Evolutionary conservation across 2,797 vertebrate genomes (phyloP), one percentile per base, ranked within the genome.

Genomic region (Coreius guichenoti): DNA sequence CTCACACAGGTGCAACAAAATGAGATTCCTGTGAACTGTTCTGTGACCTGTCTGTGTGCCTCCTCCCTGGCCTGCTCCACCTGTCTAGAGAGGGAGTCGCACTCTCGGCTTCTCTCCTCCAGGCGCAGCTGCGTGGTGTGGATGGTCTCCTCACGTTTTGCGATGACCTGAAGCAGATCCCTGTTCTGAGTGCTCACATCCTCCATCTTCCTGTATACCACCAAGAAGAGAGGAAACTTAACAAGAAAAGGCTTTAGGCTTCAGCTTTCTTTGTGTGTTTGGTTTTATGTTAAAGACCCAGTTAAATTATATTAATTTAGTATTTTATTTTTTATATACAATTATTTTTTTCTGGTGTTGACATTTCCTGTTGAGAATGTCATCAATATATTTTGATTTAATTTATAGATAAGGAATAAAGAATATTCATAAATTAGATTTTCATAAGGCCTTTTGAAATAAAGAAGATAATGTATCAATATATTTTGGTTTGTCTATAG

Each of bases 11-110:
- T 63, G 9, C 21, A 74, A 36, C 21, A 54, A 26, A 68, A 29
- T 23, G 4, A 68, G 49, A 16, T 14, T 13, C 26, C 26, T 61
- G 29, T 39, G n/a, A 45, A 49, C 2, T 61, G 26, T 29, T 29
- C 2, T 65, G 21, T 91, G 93, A 97, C 97, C 95, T 98, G 97
- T 93, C 87, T 95, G 89, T 95, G 96, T 4, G 95, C 92, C 14
- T 97, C 96, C 1, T 96, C 96, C 81, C 97, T 94, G 74, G 96
- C 92, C 2, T 94, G 93, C 87, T 97, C 96, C 88, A 98, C 86
- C 93, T 97, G 96, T 26, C 95, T 93, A 5, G 94, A 94, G 88
- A 98, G 88, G 13, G 94, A 86, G 68, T 94, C 92, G 36, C 96
- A 97, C 82, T 99, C 97, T 0, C 87, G 90, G 0, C 88, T 95